Percentiles rank a stretch among this genome's conserved stretches.
phyloP scores from a whole-genome alignment of 2,888 invertebrate genomes.

The Oeneis ivallda region DNA sequence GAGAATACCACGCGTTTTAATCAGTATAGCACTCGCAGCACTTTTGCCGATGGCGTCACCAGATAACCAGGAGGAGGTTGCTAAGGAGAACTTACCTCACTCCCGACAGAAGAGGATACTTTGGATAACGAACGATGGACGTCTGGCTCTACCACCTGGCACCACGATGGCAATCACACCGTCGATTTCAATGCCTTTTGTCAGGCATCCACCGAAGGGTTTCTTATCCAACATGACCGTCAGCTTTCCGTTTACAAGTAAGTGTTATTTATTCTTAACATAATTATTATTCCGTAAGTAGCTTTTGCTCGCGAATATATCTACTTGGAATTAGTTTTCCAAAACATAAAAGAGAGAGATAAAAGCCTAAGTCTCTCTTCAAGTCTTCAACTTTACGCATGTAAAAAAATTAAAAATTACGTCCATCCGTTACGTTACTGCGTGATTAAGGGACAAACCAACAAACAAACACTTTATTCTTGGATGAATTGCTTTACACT shows the following conservation, averaged over 20 bases:
- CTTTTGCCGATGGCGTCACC: slow-evolving; percentile 70
- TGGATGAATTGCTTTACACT: too few relatives aligned
- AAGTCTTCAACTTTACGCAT: too few relatives aligned
- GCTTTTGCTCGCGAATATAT: too few relatives aligned
- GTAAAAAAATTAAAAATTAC: too few relatives aligned
- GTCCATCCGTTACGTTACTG: too few relatives aligned
- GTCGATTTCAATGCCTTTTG: slow-evolving; percentile 90
- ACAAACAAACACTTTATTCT: too few relatives aligned
- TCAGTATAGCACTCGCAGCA: slow-evolving; percentile 73
- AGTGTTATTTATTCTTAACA: too few relatives aligned
- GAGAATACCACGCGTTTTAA: slow-evolving; percentile 67
- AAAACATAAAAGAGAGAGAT: too few relatives aligned
- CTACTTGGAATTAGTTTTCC: too few relatives aligned
- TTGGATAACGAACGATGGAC: slow-evolving; percentile 92
- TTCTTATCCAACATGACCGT: slow-evolving; percentile 92
- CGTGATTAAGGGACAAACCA: too few relatives aligned
- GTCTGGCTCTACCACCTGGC: slow-evolving; percentile 91
- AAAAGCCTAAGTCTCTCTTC: too few relatives aligned
- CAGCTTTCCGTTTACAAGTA: slow-evolving; percentile 92
- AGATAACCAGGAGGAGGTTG: slow-evolving; percentile 53
- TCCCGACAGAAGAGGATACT: slow-evolving; percentile 90
- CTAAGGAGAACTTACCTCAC: slow-evolving; percentile 80
- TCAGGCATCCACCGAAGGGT: slow-evolving; percentile 92
- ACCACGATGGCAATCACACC: slow-evolving; percentile 90
- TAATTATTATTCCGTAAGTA: too few relatives aligned